Evolutionary conservation across 2,888 invertebrate species (phyloP), one percentile per base, ranked within the genome.

Genomic region (Pammene fasciana): DNA sequence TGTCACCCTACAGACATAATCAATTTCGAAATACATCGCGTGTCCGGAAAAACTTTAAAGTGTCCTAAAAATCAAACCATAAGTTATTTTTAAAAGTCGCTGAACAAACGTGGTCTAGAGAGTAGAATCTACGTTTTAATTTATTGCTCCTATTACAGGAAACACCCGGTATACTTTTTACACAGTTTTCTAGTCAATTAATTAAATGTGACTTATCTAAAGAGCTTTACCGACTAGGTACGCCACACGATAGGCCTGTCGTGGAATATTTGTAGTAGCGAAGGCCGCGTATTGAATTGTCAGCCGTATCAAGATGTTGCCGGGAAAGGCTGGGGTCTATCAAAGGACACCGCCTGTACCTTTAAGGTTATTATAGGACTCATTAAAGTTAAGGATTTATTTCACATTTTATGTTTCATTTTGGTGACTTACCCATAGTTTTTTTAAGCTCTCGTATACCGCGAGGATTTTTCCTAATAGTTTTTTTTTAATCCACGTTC

Each of bases 231-330:
- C 14, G 76, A 78, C 78, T 75, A 76, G 79, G 79, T 81, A 80
- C 76, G 81, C 78, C 79, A 82, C 83, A 86, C 79, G 77, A 72
- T 72, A 72, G 78, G 81, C 74, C 76, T 78, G 84, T 83, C 83
- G 82, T 76, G 78, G 79, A 79, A 84, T 85, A 87, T 85, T 85
- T 84, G 83, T 86, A 85, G 83, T 82, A 78, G 85, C 85, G 72
- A 78, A 80, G 77, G 80, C 76, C 76, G 72, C 48, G 84, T 85
- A 89, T 89, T 86, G 87, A 89, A 87, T 87, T 86, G 88, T 88
- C 89, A 86, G 77, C 73, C 73, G 67, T 82, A 85, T 85, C 83
- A 82, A 80, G 83, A 83, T 82, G 79, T 78, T 76, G 79, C 79
- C 79, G 74, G 74, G 76, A 79, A 82, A 80, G 81, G 75, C 76